A percentile compares a stretch with the other conserved stretches of the same genome.
Conservation (phyloP, 1,140 invertebrate genomes). For the Nilaparvata lugens region DNA sequence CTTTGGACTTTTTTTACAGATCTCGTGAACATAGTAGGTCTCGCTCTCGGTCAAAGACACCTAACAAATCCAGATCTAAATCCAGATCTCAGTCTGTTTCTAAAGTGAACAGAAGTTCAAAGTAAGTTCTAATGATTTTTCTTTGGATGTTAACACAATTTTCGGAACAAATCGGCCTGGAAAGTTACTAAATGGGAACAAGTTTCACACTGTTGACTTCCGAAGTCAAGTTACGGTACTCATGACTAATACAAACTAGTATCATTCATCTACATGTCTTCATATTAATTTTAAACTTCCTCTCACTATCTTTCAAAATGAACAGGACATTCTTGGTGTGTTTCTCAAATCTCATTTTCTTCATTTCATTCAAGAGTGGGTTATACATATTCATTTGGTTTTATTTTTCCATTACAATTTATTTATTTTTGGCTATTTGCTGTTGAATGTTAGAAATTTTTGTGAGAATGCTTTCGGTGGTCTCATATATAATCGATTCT, state of each 20-base stretch:
- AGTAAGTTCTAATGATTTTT: neutral
- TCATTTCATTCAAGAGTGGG: no score
- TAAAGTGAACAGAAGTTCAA: slow-evolving; percentile 33
- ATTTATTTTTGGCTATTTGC: no score
- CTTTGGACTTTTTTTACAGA: slow-evolving; percentile 37
- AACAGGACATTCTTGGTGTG: neutral
- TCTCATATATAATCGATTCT: no score
- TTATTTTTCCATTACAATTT: no score
- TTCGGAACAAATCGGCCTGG: slow-evolving; percentile 6
- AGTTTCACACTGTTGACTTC: neutral
- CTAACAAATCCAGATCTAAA: slow-evolving; percentile 48
- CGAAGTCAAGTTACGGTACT: slow-evolving; percentile 1
- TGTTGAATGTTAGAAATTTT: no score
- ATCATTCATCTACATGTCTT: no score
- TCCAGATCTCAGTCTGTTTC: slow-evolving; percentile 39
- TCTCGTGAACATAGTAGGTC: slow-evolving; percentile 48
- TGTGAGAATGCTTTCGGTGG: no score
- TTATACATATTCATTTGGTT: no score
- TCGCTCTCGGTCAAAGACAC: slow-evolving; percentile 46
- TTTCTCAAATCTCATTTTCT: no score
- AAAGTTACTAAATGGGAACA: slow-evolving; percentile 12
- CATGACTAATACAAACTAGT: neutral
- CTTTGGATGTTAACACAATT: slow-evolving; percentile 9
- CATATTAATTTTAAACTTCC: neutral
- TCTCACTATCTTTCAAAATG: neutral